Percentiles rank a stretch among this genome's conserved stretches.
Conservation (phyloP, 2,797 vertebrate genomes). For the Acanthis flammea region DNA sequence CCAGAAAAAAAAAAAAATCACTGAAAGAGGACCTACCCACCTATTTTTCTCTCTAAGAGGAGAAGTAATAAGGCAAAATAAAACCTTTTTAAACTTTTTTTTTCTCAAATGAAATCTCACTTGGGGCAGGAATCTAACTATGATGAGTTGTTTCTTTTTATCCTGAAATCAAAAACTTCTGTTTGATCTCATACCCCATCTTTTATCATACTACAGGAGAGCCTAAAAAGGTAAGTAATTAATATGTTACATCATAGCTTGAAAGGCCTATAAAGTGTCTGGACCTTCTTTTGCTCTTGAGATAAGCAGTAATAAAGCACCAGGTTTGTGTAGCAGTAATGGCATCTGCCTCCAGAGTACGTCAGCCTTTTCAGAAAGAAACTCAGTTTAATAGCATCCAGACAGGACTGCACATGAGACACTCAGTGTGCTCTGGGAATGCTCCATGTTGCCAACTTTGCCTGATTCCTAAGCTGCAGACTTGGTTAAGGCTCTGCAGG, state of each 20-base stretch:
- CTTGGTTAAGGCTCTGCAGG: not conserved
- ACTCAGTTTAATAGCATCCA: slow-evolving; percentile 29
- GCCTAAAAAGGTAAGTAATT: not conserved
- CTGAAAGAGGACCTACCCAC: not conserved
- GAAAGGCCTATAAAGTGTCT: not conserved
- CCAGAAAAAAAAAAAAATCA: not conserved
- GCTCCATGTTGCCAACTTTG: not conserved
- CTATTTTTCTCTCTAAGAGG: not conserved
- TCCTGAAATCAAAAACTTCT: slow-evolving; percentile 51
- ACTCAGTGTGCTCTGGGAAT: not conserved
- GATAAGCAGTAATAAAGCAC: not conserved
- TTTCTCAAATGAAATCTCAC: not conserved
- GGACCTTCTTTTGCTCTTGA: not conserved
- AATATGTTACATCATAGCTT: not conserved
- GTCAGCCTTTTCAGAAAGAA: not conserved
- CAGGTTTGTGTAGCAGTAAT: not conserved
- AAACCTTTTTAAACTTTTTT: not conserved
- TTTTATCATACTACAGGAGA: not conserved
- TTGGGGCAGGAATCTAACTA: not conserved
- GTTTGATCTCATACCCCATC: not conserved
- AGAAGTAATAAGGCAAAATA: not conserved
- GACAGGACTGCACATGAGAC: not conserved
- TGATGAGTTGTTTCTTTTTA: slow-evolving; percentile 52
- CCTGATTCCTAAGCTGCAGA: not conserved
- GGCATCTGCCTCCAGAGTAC: not conserved